Percentiles rank a stretch among this genome's conserved stretches.
These are phyloP conservation scores for Temnothorax curvispinosus DNA, from an alignment of 1,140 invertebrate species.

Conservation along the genomic window DNA sequence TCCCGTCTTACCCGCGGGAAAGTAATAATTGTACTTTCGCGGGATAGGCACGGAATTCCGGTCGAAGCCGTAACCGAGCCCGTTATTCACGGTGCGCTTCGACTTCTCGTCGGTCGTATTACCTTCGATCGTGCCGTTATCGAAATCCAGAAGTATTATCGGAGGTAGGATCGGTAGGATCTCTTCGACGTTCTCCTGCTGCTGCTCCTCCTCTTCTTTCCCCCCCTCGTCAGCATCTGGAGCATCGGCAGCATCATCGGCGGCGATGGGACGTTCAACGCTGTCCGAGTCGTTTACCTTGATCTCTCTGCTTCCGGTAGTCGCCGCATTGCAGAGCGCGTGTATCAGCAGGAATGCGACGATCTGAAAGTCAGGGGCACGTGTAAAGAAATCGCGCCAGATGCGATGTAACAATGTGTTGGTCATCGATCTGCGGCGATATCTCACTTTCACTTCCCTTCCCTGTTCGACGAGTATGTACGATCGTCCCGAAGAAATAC, in stretches of 20 bases:
- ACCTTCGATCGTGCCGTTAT: constrained; percentile 73
- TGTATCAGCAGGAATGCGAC: constrained; percentile 72
- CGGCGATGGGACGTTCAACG: not conserved
- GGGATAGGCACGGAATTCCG: constrained; percentile 77
- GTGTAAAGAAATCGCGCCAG: constrained; percentile 36
- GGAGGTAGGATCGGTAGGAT: constrained; percentile 80
- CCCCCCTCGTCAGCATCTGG: not conserved
- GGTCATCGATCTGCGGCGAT: constrained; percentile 73
- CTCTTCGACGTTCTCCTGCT: not conserved
- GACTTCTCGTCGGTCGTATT: constrained; percentile 79
- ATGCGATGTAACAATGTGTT: constrained; percentile 64
- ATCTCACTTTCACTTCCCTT: constrained; percentile 80
- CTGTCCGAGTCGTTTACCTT: constrained; percentile 6
- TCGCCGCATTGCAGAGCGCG: constrained; percentile 16
- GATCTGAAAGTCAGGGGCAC: constrained; percentile 77
- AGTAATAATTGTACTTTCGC: constrained; percentile 83
- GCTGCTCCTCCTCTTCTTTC: not conserved
- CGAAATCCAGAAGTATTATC: constrained; percentile 82
- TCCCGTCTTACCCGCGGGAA: constrained; percentile 81
- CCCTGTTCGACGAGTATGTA: not conserved
- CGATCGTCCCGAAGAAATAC: constrained; percentile 16
- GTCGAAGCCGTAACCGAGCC: constrained; percentile 82
- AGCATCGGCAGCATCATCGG: not conserved
- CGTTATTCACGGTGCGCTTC: constrained; percentile 80
- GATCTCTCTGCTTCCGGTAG: constrained; percentile 16